Conservation (phyloP, 2,113 vertebrate species). For the Carassius gibelio region DNA sequence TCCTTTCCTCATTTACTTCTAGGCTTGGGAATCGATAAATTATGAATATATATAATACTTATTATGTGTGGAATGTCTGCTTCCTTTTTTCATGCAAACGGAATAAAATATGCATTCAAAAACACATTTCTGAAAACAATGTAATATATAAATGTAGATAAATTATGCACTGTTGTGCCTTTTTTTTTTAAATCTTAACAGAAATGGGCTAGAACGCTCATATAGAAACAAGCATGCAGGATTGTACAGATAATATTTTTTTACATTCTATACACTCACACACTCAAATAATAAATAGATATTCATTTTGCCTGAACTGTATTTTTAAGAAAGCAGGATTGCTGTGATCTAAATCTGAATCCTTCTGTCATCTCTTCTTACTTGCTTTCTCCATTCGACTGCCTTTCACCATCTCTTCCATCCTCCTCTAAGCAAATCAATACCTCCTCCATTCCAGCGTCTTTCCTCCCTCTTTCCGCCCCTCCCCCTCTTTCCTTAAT, state of each 20-base stretch:
- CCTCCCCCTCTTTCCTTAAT: neutral
- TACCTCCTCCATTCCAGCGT: conserved; percentile 15
- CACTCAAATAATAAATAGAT: too few relatives aligned
- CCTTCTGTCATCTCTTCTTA: neutral
- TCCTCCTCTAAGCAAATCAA: conserved; percentile 38
- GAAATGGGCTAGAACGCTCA: neutral
- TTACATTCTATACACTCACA: too few relatives aligned
- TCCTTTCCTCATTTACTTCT: neutral
- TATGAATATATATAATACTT: neutral
- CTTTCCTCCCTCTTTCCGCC: neutral
- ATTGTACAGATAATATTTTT: neutral
- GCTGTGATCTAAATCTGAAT: neutral
- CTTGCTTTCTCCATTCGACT: neutral
- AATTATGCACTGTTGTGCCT: too few relatives aligned
- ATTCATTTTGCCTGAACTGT: neutral
- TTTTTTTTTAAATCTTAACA: too few relatives aligned
- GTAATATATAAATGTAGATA: too few relatives aligned
- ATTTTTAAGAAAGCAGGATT: neutral
- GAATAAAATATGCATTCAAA: too few relatives aligned
- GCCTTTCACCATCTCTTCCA: neutral
- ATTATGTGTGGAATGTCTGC: neutral
- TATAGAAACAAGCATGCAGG: neutral
- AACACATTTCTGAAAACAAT: too few relatives aligned
- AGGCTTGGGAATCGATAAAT: neutral
- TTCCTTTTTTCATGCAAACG: neutral